phyloP scores from a whole-genome alignment of 2,888 invertebrate genomes.

The Neria commutata region DNA sequence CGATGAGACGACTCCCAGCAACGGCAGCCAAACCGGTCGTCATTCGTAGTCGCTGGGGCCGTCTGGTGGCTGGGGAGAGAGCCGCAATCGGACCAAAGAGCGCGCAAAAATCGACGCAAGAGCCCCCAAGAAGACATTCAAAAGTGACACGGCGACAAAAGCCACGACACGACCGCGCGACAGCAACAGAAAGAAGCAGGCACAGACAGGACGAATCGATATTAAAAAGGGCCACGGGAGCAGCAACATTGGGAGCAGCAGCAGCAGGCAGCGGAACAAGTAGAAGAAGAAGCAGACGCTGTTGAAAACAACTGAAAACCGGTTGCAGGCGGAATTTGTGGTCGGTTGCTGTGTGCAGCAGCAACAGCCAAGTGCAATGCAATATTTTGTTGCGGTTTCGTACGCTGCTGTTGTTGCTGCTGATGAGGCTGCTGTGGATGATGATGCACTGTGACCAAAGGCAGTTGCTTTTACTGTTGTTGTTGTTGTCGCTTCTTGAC shows the following conservation, averaged over 20 bases:
- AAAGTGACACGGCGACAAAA: background rate
- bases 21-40: slow-evolving; percentile 11
- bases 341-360: too few relatives aligned
- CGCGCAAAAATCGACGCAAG: slow-evolving; percentile 54
- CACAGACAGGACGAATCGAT: background rate
- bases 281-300: background rate
- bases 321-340: too few relatives aligned
- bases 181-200: background rate
- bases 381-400: background rate
- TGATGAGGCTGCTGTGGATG: slow-evolving; percentile 1
- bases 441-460: background rate
- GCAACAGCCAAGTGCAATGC: background rate
- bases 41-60: slow-evolving; percentile 2
- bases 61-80: slow-evolving; percentile 37
- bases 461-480: background rate
- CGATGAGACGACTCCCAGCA: too few relatives aligned
- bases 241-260: background rate
- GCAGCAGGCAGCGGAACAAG: background rate
- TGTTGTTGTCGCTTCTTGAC: background rate
- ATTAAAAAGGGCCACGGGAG: slow-evolving; percentile 4
- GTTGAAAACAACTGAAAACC: background rate
- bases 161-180: background rate
- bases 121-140: slow-evolving; percentile 27
- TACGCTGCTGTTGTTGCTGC: background rate
- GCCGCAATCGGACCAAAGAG: slow-evolving; percentile 52